These are phyloP conservation scores for Gadus chalcogrammus DNA, from an alignment of 2,113 vertebrate species.

Conservation along the genomic window DNA sequence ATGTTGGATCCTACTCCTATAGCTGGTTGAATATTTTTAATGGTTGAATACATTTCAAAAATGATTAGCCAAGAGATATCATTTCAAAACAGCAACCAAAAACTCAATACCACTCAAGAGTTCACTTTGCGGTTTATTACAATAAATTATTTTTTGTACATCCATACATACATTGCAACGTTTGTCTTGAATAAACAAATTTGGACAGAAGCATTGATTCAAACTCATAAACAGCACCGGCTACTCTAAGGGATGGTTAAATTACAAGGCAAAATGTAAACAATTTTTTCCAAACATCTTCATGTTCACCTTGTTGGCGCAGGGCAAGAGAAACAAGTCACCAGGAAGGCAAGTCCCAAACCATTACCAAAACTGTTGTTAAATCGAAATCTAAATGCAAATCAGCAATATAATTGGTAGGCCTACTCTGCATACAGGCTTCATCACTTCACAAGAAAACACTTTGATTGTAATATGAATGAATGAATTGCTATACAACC, in stretches of 20 bases:
- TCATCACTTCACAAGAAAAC: slow-evolving; percentile 38
- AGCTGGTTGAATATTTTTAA: no score
- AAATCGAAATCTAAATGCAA: neutral
- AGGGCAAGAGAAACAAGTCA: slow-evolving; percentile 39
- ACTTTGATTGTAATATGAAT: slow-evolving; percentile 10
- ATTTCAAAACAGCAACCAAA: slow-evolving; percentile 7
- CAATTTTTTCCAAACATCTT: slow-evolving; percentile 33
- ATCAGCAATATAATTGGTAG: slow-evolving; percentile 16
- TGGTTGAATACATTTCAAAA: no score
- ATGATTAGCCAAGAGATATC: neutral
- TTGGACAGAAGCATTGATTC: slow-evolving; percentile 52
- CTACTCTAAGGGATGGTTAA: slow-evolving; percentile 49
- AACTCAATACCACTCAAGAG: slow-evolving; percentile 47
- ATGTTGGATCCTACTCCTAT: no score
- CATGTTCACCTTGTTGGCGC: slow-evolving; percentile 42
- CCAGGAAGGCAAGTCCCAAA: slow-evolving; percentile 30
- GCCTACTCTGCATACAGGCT: slow-evolving; percentile 43
- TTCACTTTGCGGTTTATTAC: slow-evolving; percentile 74
- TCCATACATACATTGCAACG: slow-evolving; percentile 66
- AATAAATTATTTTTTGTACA: slow-evolving; percentile 65
- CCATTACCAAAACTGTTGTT: neutral
- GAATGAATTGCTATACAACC: slow-evolving; percentile 27
- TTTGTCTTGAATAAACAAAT: slow-evolving; percentile 64
- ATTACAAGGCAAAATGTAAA: slow-evolving; percentile 54
- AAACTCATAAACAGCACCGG: slow-evolving; percentile 50